phyloP scores from a whole-genome alignment of 1,140 invertebrate species.

The Solenopsis fugax region DNA sequence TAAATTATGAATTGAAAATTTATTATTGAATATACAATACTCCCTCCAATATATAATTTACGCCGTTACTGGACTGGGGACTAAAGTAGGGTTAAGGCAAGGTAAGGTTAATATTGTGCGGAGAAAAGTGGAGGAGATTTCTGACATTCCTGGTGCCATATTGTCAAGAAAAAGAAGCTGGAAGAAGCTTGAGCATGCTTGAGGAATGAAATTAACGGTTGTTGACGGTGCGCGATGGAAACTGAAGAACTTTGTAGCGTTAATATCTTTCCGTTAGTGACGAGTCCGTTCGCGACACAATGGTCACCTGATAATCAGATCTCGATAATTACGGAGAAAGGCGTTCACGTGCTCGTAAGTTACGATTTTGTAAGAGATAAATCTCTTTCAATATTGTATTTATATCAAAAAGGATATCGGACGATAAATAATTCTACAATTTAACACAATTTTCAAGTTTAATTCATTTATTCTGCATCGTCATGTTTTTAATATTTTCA shows the following conservation, averaged over 20 bases:
- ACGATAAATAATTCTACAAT: neutral
- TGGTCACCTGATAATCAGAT: slow-evolving; percentile 85
- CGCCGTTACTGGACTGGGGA: too few relatives aligned
- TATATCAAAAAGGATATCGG: slow-evolving; percentile 11
- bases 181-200: too few relatives aligned
- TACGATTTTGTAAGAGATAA: neutral
- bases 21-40: too few relatives aligned
- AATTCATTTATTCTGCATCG: neutral
- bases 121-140: too few relatives aligned
- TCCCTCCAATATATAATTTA: too few relatives aligned
- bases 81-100: too few relatives aligned
- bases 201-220: too few relatives aligned
- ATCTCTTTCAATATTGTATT: neutral
- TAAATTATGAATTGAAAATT: too few relatives aligned
- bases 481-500: neutral
- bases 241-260: slow-evolving; percentile 81
- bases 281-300: slow-evolving; percentile 77
- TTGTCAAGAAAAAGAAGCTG: too few relatives aligned
- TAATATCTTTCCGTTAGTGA: slow-evolving; percentile 78
- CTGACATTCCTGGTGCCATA: too few relatives aligned
- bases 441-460: neutral
- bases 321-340: slow-evolving; percentile 82
- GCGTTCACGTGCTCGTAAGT: slow-evolving; percentile 84
- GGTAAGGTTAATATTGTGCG: too few relatives aligned
- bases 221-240: slow-evolving; percentile 38